Percentiles rank a stretch among this genome's conserved stretches.
Evolutionary conservation across 2,797 vertebrate species (phyloP).

Genomic region (Sebastes steindachneri): DNA sequence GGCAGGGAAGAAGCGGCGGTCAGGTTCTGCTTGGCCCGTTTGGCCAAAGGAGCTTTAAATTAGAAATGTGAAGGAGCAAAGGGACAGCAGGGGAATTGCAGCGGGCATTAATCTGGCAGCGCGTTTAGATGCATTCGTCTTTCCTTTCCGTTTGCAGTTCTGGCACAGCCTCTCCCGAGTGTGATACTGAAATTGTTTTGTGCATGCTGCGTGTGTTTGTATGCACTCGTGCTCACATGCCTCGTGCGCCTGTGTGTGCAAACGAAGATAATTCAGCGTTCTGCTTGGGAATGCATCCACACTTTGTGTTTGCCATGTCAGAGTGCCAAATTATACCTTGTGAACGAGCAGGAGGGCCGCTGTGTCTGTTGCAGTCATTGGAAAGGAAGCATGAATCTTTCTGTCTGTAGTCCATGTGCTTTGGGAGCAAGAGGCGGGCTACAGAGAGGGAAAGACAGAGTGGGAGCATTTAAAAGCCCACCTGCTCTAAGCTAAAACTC

Average conservation of each 20-base stretch:
- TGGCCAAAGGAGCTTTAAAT: constrained; percentile 67
- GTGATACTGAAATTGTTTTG: constrained; percentile 47
- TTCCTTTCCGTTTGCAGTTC: constrained; percentile 43
- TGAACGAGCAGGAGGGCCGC: constrained; percentile 43
- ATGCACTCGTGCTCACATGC: constrained; percentile 13
- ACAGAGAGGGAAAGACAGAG: constrained; percentile 40
- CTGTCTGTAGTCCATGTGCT: constrained; percentile 50
- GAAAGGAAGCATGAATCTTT: constrained; percentile 57
- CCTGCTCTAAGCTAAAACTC: constrained; percentile 36
- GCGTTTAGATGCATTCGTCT: constrained; percentile 53
- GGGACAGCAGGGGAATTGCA: constrained; percentile 47
- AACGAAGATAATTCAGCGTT: constrained; percentile 67
- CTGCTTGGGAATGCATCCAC: constrained; percentile 53
- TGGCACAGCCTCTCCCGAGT: constrained; percentile 47
- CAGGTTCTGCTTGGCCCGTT: constrained; percentile 45
- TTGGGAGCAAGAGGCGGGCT: constrained; percentile 32
- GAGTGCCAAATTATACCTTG: constrained; percentile 63
- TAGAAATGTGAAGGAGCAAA: constrained; percentile 56
- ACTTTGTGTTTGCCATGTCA: constrained; percentile 57
- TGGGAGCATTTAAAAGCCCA: constrained; percentile 56
- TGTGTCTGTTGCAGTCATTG: constrained; percentile 50
- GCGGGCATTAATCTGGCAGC: constrained; percentile 58
- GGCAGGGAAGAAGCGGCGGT: constrained; percentile 10
- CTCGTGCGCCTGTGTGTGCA: constrained; percentile 50
- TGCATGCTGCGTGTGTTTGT: constrained; percentile 3